Evolutionary conservation across 2,888 invertebrate species (phyloP), one percentile per base, ranked within the genome.

Genomic region (Nudaria mundana): DNA sequence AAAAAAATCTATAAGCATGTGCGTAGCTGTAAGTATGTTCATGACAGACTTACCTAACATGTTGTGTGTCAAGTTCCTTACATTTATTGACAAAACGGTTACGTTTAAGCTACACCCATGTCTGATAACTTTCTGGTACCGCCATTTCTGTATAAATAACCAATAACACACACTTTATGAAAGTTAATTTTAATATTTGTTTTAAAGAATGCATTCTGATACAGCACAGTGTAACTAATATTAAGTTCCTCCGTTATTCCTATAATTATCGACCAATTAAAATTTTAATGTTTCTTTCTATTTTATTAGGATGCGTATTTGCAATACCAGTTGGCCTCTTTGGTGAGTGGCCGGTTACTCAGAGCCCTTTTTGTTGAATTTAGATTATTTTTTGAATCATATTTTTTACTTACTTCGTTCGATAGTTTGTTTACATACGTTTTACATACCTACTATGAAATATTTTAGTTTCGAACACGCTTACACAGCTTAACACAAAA

Each of bases 311-410:
- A 87, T 77, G 77, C 85, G 57, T 88, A 75, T 84, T 85, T 85
- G 79, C 84, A 85, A 84, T 81, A 81, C 83, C 86, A 86, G 86
- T 74, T 85, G 81, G 83, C 86, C 85, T 81, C 84, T 48, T 73
- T 86, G 87, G 88, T 88, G 87, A 88, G 88, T 87, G 83, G 79
- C 81, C 70, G 71, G 74, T 64, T 63, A 49, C 50, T 52, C 57
- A 59, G 46, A 52, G 32, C 59, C 51, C 59, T 67, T 54, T 70
- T 64, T 55, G 63, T 69, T 71, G 76, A 72, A 68, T 67, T 63
- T 73, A 73, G 69, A 58, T 46, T 49, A 18, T 5, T 49, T 68
- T 68, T 64, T 53, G 46, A n/a, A 56, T 58, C 46, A 48, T 53
- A 59, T 42, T 33, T 32, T 50, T 62, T 60, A 36, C 46, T 54